Percentiles rank a stretch among this genome's conserved stretches.
These are phyloP conservation scores for Macheiramphus alcinus DNA, from an alignment of 2,113 vertebrate genomes.

Conservation along the genomic window DNA sequence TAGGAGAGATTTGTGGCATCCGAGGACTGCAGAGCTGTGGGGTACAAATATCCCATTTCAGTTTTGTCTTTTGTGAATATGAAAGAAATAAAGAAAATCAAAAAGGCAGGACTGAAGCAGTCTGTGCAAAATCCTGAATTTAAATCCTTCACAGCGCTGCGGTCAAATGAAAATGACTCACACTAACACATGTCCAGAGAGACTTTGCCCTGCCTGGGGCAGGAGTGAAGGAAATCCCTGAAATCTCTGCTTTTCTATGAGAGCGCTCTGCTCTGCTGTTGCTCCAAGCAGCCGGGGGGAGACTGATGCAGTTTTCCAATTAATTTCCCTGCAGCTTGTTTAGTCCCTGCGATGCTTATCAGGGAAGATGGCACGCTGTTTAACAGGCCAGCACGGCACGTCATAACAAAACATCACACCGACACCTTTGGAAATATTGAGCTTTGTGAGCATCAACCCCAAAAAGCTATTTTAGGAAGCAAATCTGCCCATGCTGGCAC, in stretches of 20 bases:
- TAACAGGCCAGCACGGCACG: accelerated
- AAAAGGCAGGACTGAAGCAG: not conserved
- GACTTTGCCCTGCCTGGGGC: not conserved
- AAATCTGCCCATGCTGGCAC: not conserved
- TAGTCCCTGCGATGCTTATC: not conserved
- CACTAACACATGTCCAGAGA: not conserved
- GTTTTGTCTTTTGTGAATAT: not conserved
- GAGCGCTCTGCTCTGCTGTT: not conserved
- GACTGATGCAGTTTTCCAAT: not conserved
- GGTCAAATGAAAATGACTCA: not conserved
- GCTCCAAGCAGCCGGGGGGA: not conserved
- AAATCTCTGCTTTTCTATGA: not conserved
- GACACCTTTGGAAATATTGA: not conserved
- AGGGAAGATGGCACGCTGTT: accelerated
- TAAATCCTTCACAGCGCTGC: not conserved
- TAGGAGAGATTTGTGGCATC: not conserved
- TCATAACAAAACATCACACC: not conserved
- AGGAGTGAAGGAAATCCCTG: not conserved
- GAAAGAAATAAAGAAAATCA: not conserved
- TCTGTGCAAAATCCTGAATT: not conserved
- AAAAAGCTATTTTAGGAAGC: not conserved
- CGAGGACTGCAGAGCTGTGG: not conserved
- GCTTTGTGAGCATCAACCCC: not conserved
- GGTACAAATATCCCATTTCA: not conserved
- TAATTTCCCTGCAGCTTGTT: not conserved